Conservation (phyloP, 1,140 invertebrate genomes). For the Nymphalis io region DNA sequence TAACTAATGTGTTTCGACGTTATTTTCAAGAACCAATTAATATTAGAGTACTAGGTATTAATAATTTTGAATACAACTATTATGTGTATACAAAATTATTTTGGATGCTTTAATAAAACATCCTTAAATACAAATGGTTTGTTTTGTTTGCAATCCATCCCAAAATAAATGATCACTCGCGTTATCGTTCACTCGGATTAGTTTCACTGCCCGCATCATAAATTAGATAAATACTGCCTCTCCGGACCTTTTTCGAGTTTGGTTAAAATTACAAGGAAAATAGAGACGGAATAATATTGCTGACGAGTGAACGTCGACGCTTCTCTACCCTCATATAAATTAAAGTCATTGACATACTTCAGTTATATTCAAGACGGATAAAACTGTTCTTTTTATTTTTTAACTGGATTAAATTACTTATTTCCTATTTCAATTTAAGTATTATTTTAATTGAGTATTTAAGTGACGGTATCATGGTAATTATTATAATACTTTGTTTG, state of each 20-base stretch:
- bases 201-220: constrained; percentile 33
- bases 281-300: constrained; percentile 15
- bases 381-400: neutral
- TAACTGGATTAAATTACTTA: neutral
- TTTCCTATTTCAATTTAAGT: neutral
- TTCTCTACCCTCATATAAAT: neutral
- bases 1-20: no score
- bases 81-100: neutral
- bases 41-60: neutral
- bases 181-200: constrained; percentile 42
- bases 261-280: constrained; percentile 25
- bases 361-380: neutral
- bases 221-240: constrained; percentile 33
- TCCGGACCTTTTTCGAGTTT: constrained; percentile 12
- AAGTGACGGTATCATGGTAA: neutral
- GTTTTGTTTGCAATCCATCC: constrained; percentile 43
- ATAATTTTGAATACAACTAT: neutral
- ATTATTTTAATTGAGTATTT: no score
- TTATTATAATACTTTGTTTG: neutral
- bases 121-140: neutral
- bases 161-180: constrained; percentile 42
- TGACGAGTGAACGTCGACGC: constrained; percentile 19
- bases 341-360: constrained; percentile 9
- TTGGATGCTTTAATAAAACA: neutral
- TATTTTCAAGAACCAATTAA: no score